Evolutionary conservation across 2,888 invertebrate genomes (phyloP).

Genomic region (Parnassius smintheus): DNA sequence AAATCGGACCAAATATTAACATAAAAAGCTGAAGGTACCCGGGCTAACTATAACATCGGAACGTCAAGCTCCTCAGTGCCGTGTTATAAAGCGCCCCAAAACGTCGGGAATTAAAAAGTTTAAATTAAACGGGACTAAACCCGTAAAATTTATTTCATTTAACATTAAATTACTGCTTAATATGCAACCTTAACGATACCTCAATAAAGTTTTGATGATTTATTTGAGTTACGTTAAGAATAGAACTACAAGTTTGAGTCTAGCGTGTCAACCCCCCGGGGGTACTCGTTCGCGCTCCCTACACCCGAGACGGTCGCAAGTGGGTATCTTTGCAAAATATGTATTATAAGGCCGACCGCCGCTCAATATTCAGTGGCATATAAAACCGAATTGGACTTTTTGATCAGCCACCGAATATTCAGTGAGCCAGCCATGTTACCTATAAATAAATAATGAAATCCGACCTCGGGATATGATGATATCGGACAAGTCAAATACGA

Average conservation of each 20-base stretch:
- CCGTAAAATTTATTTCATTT: too few species aligned
- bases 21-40: too few species aligned
- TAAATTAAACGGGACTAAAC: too few species aligned
- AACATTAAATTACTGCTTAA: too few species aligned
- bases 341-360: constrained; percentile 44
- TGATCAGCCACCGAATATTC: constrained; percentile 52
- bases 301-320: constrained; percentile 30
- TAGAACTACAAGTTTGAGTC: constrained; percentile 4
- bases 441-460: constrained; percentile 44
- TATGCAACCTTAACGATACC: too few species aligned
- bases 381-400: constrained; percentile 60
- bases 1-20: too few species aligned
- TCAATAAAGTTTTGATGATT: background rate
- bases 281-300: background rate
- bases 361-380: constrained; percentile 70
- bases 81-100: too few species aligned
- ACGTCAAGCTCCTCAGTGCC: too few species aligned
- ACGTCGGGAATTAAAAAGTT: too few species aligned
- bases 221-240: background rate
- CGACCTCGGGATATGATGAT: constrained; percentile 35
- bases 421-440: constrained; percentile 37
- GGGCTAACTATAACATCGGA: too few species aligned
- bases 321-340: constrained; percentile 54
- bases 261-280: background rate
- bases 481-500: constrained; percentile 16